These are phyloP conservation scores for Drosophila takahashii DNA, from an alignment of 1,140 invertebrate species.

Conservation along the genomic window DNA sequence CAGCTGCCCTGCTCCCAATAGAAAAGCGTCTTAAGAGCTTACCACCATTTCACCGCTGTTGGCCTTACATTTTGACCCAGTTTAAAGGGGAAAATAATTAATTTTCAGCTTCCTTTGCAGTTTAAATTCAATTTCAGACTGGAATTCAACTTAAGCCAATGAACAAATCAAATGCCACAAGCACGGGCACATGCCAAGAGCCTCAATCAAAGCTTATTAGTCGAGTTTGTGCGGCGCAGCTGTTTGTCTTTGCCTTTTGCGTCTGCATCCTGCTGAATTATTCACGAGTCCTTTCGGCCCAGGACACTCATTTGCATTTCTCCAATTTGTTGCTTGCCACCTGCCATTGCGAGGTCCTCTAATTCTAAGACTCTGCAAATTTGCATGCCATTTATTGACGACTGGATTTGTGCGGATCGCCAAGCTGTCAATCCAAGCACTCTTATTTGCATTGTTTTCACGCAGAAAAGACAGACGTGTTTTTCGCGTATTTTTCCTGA, in stretches of 20 bases:
- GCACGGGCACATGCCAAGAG: conserved; percentile 64
- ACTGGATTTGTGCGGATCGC: conserved; percentile 42
- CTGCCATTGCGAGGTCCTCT: conserved; percentile 34
- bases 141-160: conserved; percentile 16
- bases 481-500: not conserved
- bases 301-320: conserved; percentile 69
- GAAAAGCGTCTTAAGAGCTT: conserved; percentile 69
- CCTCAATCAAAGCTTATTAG: conserved; percentile 76
- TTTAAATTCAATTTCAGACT: conserved; percentile 32
- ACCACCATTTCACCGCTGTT: conserved; percentile 19
- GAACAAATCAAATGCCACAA: conserved; percentile 64
- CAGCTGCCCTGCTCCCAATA: conserved; percentile 72
- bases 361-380: conserved; percentile 45
- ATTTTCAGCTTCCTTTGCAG: conserved; percentile 51
- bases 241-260: conserved; percentile 54
- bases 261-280: conserved; percentile 68
- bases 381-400: conserved; percentile 72
- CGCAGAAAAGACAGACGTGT: conserved; percentile 2
- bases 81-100: conserved; percentile 36
- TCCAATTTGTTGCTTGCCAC: conserved; percentile 60
- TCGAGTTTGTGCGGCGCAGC: conserved; percentile 36
- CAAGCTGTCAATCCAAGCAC: conserved; percentile 56
- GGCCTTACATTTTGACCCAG: conserved; percentile 57
- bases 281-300: conserved; percentile 47
- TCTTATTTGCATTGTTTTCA: conserved; percentile 61